Evolutionary conservation across 2,888 invertebrate genomes (phyloP).

Genomic region (Acrobeloides nanus): DNA sequence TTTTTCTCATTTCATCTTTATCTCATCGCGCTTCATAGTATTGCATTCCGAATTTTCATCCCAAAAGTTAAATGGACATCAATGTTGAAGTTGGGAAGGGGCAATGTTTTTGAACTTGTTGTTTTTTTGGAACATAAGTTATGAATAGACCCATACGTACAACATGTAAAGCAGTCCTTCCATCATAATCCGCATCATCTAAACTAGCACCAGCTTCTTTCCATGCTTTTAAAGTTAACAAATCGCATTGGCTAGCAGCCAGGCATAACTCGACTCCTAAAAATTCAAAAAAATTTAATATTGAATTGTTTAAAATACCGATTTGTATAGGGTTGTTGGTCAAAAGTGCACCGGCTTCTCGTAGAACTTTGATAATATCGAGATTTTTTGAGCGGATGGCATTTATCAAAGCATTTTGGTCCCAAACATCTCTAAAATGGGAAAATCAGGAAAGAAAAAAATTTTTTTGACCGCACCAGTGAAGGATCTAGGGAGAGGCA

Average conservation of each 20-base stretch:
- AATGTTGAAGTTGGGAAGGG: slow-evolving; percentile 1
- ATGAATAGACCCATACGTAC: slow-evolving; percentile 19
- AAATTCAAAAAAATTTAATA: slow-evolving; percentile 6
- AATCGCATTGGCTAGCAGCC: slow-evolving; percentile 53
- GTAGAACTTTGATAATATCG: slow-evolving; percentile 35
- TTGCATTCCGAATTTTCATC: too few relatives aligned
- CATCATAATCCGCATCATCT: slow-evolving; percentile 43
- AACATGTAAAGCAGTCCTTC: slow-evolving; percentile 48
- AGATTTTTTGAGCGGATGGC: slow-evolving; percentile 56
- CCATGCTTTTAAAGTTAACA: slow-evolving; percentile 53
- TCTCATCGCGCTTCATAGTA: too few relatives aligned
- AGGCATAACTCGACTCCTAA: slow-evolving; percentile 65
- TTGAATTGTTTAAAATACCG: slow-evolving; percentile 23
- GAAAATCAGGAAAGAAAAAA: too few relatives aligned
- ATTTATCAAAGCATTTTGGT: slow-evolving; percentile 63
- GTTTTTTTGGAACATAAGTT: not conserved
- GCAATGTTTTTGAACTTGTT: slow-evolving; percentile 3
- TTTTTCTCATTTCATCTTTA: too few relatives aligned
- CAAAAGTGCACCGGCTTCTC: slow-evolving; percentile 42
- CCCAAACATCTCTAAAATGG: slow-evolving; percentile 51
- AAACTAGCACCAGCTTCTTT: slow-evolving; percentile 42
- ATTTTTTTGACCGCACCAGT: too few relatives aligned
- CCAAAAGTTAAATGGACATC: not conserved
- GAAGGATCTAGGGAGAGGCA: too few relatives aligned
- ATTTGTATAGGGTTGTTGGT: slow-evolving; percentile 34